These are phyloP conservation scores for Aeoliscus strigatus DNA, from an alignment of 2,797 vertebrate species.

Conservation along the genomic window DNA sequence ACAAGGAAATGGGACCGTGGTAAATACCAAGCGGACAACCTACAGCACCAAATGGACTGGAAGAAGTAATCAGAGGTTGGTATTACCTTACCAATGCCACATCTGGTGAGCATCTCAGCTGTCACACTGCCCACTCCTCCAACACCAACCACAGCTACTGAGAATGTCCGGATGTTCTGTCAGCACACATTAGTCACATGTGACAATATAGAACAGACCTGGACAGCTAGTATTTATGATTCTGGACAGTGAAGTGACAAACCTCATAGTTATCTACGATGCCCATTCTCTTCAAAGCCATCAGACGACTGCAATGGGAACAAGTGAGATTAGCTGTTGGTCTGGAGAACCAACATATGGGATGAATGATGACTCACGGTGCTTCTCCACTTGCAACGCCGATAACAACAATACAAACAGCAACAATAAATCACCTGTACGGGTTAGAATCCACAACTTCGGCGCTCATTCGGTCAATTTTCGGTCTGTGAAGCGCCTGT, in stretches of 20 bases:
- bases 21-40: too few species aligned
- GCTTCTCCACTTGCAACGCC: background rate
- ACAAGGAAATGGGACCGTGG: too few species aligned
- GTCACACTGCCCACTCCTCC: slow-evolving; percentile 97
- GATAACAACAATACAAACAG: background rate
- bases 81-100: slow-evolving; percentile 99
- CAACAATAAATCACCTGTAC: slow-evolving; percentile 80
- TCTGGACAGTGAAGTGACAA: too few species aligned
- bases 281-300: slow-evolving; percentile 98
- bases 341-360: slow-evolving; percentile 14
- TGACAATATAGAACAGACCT: too few species aligned
- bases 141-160: slow-evolving; percentile 91
- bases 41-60: too few species aligned
- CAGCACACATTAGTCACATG: too few species aligned
- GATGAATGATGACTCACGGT: slow-evolving; percentile 33
- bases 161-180: slow-evolving; percentile 91
- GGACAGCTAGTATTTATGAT: too few species aligned
- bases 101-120: slow-evolving; percentile 97
- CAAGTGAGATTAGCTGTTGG: slow-evolving; percentile 28
- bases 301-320: slow-evolving; percentile 83
- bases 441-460: slow-evolving; percentile 96
- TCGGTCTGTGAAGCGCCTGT: slow-evolving; percentile 61
- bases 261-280: slow-evolving; percentile 98
- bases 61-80: slow-evolving; percentile 10
- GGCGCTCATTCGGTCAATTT: slow-evolving; percentile 87